Percentiles rank a stretch among this genome's conserved stretches.
These are phyloP conservation scores for Misgurnus mizolepis DNA, from an alignment of 2,113 vertebrate genomes.

Conservation along the genomic window DNA sequence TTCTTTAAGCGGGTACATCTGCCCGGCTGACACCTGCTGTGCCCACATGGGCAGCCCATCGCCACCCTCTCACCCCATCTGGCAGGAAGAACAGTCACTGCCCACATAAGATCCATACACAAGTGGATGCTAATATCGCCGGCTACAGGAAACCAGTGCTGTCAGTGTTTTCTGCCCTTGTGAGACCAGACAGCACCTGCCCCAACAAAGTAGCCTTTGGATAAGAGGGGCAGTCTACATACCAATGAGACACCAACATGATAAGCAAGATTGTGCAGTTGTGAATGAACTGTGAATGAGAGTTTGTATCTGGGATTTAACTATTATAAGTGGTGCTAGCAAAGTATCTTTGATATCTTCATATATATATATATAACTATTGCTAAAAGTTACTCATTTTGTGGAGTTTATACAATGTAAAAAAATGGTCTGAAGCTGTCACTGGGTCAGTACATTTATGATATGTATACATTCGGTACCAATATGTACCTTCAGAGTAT, in stretches of 20 bases:
- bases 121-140: constrained; percentile 68
- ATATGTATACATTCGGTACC: no score
- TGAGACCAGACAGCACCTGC: constrained; percentile 73
- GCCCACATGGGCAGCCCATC: constrained; percentile 63
- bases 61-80: constrained; percentile 74
- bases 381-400: no score
- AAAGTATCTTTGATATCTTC: no score
- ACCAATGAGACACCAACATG: constrained; percentile 54
- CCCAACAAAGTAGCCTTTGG: constrained; percentile 68
- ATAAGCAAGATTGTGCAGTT: background rate
- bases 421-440: no score
- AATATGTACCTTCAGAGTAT: no score
- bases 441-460: no score
- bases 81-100: constrained; percentile 72
- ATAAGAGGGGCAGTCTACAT: constrained; percentile 59
- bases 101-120: constrained; percentile 68
- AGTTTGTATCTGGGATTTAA: background rate
- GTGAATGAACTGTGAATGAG: background rate
- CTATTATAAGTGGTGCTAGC: background rate
- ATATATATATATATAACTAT: no score
- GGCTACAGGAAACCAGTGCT: constrained; percentile 68
- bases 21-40: constrained; percentile 60
- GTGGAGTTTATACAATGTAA: no score
- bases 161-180: constrained; percentile 63
- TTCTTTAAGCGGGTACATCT: constrained; percentile 39